A percentile compares a stretch with the other conserved stretches of the same genome.
Evolutionary conservation across 2,113 vertebrate species (phyloP).

Genomic region (Herpailurus yagouaroundi): DNA sequence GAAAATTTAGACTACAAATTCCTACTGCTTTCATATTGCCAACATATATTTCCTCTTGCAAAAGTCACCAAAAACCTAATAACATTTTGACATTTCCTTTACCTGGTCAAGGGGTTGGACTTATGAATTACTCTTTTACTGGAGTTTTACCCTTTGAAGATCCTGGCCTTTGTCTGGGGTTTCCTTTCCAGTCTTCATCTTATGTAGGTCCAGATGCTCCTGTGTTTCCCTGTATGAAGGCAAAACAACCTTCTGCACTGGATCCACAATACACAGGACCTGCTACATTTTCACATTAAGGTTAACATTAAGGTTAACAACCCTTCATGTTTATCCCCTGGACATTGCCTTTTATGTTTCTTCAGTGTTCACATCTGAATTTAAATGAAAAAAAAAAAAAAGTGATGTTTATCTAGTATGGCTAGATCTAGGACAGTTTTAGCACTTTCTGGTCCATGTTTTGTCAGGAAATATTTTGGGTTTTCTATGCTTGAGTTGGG

Average conservation of each 20-base stretch:
- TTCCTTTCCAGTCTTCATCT: neutral
- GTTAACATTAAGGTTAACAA: too few species aligned
- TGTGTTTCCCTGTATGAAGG: neutral
- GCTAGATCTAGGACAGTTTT: neutral
- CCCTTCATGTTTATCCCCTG: neutral
- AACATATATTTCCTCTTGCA: neutral
- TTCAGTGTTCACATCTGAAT: neutral
- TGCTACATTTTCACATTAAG: accelerated
- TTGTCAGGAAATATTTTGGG: neutral
- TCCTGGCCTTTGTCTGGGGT: neutral
- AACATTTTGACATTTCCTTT: neutral
- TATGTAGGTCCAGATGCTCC: accelerated
- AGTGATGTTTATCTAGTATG: neutral
- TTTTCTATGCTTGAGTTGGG: neutral
- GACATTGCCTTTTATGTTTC: neutral
- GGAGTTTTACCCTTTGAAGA: neutral
- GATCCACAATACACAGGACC: accelerated
- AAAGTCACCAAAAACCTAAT: neutral
- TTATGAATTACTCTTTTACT: neutral
- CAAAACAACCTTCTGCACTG: neutral
- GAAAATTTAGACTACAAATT: neutral
- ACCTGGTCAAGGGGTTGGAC: neutral
- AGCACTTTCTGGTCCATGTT: accelerated
- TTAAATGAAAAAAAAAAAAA: neutral
- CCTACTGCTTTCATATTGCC: neutral